Evolutionary conservation across 2,888 invertebrate genomes (phyloP).

Genomic region (Nomada fabriciana): DNA sequence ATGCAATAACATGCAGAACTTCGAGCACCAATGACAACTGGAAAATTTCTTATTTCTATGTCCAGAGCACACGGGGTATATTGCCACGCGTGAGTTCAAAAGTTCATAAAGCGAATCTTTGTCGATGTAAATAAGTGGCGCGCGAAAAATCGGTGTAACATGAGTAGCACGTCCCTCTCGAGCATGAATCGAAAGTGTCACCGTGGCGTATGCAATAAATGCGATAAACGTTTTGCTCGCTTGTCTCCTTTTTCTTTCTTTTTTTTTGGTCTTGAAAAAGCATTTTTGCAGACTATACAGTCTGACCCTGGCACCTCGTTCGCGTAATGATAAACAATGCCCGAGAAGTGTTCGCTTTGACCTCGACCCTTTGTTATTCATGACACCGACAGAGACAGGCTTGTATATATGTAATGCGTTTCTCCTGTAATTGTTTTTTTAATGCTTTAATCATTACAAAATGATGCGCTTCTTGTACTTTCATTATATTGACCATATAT

Average conservation of each 20-base stretch:
- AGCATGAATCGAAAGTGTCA: constrained; percentile 30
- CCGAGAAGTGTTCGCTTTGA: constrained; percentile 29
- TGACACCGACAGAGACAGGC: not conserved
- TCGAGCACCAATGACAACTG: constrained; percentile 21
- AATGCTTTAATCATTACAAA: not conserved
- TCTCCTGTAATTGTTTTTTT: not conserved
- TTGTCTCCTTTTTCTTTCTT: not conserved
- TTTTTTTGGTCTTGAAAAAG: not conserved
- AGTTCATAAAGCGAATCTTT: constrained; percentile 27
- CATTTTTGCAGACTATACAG: constrained; percentile 35
- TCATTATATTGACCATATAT: not conserved
- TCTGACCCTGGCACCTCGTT: constrained; percentile 35
- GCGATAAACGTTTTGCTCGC: constrained; percentile 47
- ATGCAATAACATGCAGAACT: constrained; percentile 26
- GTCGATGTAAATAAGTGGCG: constrained; percentile 19
- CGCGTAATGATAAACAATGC: constrained; percentile 49
- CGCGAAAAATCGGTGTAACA: constrained; percentile 14
- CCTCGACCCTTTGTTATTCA: constrained; percentile 31
- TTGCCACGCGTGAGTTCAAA: constrained; percentile 11
- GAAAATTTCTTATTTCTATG: constrained; percentile 34
- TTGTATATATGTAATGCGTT: not conserved
- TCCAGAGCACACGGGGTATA: not conserved
- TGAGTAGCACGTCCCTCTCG: not conserved
- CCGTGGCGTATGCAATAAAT: constrained; percentile 11
- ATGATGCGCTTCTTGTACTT: not conserved